Percentiles rank a stretch among this genome's conserved stretches.
phyloP scores from a whole-genome alignment of 2,888 invertebrate species.

The Masnerella sp. region DNA sequence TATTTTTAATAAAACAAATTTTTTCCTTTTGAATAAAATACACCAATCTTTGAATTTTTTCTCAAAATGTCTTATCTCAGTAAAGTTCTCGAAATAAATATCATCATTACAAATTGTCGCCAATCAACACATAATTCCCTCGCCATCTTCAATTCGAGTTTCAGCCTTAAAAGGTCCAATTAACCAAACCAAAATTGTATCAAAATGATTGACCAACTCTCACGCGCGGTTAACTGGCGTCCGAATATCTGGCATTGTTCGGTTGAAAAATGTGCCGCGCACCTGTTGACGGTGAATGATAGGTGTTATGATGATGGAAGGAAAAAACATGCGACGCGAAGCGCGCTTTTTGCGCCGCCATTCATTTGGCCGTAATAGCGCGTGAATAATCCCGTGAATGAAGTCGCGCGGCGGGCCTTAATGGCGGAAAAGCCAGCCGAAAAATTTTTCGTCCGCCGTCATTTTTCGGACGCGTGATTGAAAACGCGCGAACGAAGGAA shows the following conservation, averaged over 20 bases:
- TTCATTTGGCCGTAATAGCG: constrained; percentile 42
- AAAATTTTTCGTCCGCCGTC: not conserved
- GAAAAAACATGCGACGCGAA: constrained; percentile 40
- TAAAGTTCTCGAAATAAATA: no score
- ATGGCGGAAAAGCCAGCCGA: constrained; percentile 5
- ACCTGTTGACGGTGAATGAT: constrained; percentile 54
- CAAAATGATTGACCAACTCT: constrained; percentile 17
- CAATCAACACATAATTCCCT: no score
- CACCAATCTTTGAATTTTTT: no score
- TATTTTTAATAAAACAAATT: no score
- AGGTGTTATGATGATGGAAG: constrained; percentile 43
- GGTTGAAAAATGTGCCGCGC: constrained; percentile 37
- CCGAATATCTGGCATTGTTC: constrained; percentile 34
- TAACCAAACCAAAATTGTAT: constrained; percentile 26
- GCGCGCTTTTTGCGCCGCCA: constrained; percentile 29
- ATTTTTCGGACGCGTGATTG: constrained; percentile 11
- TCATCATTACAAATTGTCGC: no score
- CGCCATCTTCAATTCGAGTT: not conserved
- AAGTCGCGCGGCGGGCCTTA: constrained; percentile 8
- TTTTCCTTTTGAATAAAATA: no score
- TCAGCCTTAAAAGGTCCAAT: constrained; percentile 8
- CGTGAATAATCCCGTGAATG: constrained; percentile 46
- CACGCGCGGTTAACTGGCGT: constrained; percentile 15
- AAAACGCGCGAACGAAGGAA: constrained; percentile 40
- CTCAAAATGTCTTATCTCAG: no score